phyloP scores from a whole-genome alignment of 2,113 vertebrate species.

The Hippocampus zosterae region DNA sequence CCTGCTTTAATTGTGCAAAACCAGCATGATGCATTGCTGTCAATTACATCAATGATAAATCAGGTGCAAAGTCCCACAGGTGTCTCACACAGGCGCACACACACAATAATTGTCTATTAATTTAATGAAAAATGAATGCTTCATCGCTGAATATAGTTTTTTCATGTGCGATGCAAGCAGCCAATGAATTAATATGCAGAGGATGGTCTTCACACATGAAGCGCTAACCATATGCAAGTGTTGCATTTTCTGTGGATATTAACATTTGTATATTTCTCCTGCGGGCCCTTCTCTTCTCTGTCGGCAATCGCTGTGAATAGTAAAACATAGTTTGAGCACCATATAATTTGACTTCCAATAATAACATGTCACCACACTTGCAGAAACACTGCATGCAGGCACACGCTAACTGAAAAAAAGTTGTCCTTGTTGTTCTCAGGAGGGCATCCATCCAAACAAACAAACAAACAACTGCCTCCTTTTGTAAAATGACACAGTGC shows the following conservation, averaged over 20 bases:
- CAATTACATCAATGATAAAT: constrained; percentile 53
- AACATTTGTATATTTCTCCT: not conserved
- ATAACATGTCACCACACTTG: not conserved
- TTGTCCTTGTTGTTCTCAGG: too few relatives aligned
- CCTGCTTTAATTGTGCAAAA: constrained; percentile 57
- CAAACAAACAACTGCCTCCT: too few relatives aligned
- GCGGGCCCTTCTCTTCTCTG: not conserved
- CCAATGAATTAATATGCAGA: not conserved
- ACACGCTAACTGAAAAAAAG: too few relatives aligned
- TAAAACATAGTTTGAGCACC: not conserved
- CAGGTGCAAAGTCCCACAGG: constrained; percentile 5
- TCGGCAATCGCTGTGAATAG: not conserved
- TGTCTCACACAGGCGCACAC: not conserved
- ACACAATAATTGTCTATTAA: not conserved
- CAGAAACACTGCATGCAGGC: not conserved
- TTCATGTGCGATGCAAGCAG: not conserved
- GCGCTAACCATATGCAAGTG: not conserved
- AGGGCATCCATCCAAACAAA: too few relatives aligned
- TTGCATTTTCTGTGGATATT: not conserved
- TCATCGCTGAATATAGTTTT: not conserved
- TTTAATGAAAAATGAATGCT: not conserved
- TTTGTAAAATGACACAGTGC: too few relatives aligned
- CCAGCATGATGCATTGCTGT: constrained; percentile 37
- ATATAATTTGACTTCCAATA: not conserved
- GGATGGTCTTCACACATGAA: not conserved